Evolutionary conservation across 2,113 vertebrate species (phyloP).

Genomic region (Myotis yumanensis): DNA sequence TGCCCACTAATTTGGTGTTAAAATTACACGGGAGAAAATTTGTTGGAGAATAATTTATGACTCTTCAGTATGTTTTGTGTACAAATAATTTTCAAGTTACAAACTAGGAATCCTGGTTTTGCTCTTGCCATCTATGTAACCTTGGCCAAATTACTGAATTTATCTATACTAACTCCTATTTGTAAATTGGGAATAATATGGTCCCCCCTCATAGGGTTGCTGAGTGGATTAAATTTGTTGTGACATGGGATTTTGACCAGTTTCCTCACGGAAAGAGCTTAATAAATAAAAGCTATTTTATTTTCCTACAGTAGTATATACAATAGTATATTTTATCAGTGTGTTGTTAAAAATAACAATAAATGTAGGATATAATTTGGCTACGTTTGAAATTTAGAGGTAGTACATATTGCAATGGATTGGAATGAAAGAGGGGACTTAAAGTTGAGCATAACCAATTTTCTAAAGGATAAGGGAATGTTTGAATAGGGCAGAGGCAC

Average conservation of each 20-base stretch:
- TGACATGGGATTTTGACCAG: neutral
- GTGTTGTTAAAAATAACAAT: constrained; percentile 15
- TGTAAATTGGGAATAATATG: constrained; percentile 2
- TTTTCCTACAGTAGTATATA: constrained; percentile 18
- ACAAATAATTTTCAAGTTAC: constrained; percentile 17
- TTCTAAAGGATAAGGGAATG: neutral
- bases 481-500: neutral
- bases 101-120: constrained; percentile 13
- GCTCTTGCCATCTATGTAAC: neutral
- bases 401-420: neutral
- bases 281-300: neutral
- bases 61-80: neutral
- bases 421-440: neutral
- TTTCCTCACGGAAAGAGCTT: constrained; percentile 34
- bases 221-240: constrained; percentile 25
- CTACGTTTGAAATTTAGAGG: constrained; percentile 3
- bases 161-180: neutral
- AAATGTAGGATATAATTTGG: neutral
- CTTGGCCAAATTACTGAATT: constrained; percentile 5
- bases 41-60: constrained; percentile 21
- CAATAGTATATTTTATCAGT: constrained; percentile 4
- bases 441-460: neutral
- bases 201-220: neutral
- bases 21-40: neutral
- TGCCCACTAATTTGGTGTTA: neutral